Conservation (phyloP, 2,888 invertebrate species). For the Sarcophaga variegata region DNA sequence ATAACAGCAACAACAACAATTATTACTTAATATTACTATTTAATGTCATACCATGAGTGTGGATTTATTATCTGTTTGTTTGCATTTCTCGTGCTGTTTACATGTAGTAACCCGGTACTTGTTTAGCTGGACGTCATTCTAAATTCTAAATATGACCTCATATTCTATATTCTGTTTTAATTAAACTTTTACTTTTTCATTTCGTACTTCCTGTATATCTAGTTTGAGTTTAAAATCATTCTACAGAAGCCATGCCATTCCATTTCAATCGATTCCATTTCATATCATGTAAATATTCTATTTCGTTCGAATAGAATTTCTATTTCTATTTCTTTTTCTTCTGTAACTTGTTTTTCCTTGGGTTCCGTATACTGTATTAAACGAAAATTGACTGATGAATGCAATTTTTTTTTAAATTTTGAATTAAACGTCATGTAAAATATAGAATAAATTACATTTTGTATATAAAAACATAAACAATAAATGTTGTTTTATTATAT, state of each 20-base stretch:
- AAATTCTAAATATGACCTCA: constrained; percentile 56
- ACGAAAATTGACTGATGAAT: constrained; percentile 63
- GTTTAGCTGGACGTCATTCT: constrained; percentile 59
- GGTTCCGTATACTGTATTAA: constrained; percentile 32
- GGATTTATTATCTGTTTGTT: constrained; percentile 41
- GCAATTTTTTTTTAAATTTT: constrained; percentile 26
- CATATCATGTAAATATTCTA: constrained; percentile 55
- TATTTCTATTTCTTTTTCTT: constrained; percentile 19
- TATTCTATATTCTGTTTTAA: constrained; percentile 3
- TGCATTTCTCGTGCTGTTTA: constrained; percentile 8
- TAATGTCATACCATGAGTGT: constrained; percentile 9
- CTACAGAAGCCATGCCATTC: background rate
- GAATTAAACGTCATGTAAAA: constrained; percentile 22
- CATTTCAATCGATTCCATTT: constrained; percentile 39
- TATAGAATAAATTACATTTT: constrained; percentile 23
- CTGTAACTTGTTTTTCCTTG: constrained; percentile 33
- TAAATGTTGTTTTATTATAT: background rate
- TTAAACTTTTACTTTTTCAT: background rate
- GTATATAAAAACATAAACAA: background rate
- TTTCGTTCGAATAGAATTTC: constrained; percentile 19
- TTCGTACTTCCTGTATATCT: constrained; percentile 33
- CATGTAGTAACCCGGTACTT: constrained; percentile 34
- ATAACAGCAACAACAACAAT: background rate
- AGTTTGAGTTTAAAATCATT: background rate
- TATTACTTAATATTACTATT: background rate